Evolutionary conservation across 64 coral and sea anemone genomes (phyloP).

Genomic region (Acropora tenuis): DNA sequence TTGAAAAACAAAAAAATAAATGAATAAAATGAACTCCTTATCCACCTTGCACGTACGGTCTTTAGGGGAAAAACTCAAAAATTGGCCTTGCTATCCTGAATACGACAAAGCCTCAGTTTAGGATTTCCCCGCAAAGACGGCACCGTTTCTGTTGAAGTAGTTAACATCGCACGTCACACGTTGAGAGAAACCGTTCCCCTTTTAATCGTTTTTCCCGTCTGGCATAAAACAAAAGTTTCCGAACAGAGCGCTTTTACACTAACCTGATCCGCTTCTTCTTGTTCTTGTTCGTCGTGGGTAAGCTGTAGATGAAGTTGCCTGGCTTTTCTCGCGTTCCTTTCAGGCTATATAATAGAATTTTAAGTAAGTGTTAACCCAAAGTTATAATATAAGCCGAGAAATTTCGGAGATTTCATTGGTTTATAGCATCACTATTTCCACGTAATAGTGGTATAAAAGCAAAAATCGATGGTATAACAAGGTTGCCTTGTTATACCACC

Average conservation of each 20-base stretch:
- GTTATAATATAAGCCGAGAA: too few relatives aligned
- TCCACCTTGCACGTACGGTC: not conserved
- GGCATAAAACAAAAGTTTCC: not conserved
- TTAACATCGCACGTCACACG: constrained; percentile 1
- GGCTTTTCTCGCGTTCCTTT: not conserved
- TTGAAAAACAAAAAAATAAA: not conserved
- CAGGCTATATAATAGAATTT: not conserved
- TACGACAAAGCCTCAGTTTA: not conserved
- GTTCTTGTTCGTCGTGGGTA: not conserved
- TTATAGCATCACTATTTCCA: too few relatives aligned
- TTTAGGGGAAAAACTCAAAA: not conserved
- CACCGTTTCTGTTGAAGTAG: not conserved
- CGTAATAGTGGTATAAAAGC: too few relatives aligned
- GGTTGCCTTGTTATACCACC: too few relatives aligned
- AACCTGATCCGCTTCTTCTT: not conserved
- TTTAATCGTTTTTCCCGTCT: not conserved
- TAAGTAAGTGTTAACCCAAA: not conserved
- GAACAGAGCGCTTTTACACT: not conserved
- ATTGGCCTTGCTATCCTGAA: not conserved
- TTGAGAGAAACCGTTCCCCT: not conserved
- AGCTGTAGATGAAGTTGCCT: not conserved
- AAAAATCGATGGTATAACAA: too few relatives aligned
- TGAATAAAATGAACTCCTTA: not conserved
- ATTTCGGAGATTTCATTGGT: too few relatives aligned
- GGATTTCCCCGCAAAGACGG: not conserved